Base-by-base conservation (phyloP, 92 coral and sea anemone species). In the Umimayanthus kanabou region DNA sequence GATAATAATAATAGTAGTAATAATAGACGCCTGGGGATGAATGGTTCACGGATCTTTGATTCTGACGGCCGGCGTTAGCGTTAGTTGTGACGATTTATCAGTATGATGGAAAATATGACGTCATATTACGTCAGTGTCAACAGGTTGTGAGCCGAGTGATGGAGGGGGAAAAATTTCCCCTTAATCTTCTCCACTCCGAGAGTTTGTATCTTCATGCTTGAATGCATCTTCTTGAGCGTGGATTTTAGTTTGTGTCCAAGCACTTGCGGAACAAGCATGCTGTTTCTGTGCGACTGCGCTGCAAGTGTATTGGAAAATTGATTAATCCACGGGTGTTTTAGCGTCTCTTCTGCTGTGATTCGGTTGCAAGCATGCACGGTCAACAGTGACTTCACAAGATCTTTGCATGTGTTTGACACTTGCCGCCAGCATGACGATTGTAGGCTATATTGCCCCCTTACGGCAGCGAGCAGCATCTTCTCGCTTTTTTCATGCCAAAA, bases 401-500 rank as follows among this genome's bases (percentile, higher is more conserved):
- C 95, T 47, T 95, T 96, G 29, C 93, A 95, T n/a, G 92, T 67
- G 25, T 88, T 85, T 0, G 99, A 94, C 2, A 93, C 93, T 6
- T 91, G 88, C 49, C 89, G 88, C 93, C 94, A 92, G 25, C 92
- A 91, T 22, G 92, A 90, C 11, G 96, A 79, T 20, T 93, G 89
- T 57, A 94, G 86, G 9, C 93, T 89, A 47, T 90, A 94, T 77
- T 91, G 93, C 9, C 98, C 96, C 79, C 95, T 93, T n/a, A 95
- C 91, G 49, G 94, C 93, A 2, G 98, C 90, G 6, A 96, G 91
- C 16, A 96, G 88, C 89, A 96, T 87, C 83, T 90, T 90, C 81
- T 95, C 95, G 79, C 92, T 93, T 64, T 88, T 89, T 67, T 93
- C 94, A 61, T 92, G 89, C 99, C 99, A 96, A 90, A 96, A 96